Conservation (phyloP, 2,888 invertebrate species). For the Rhagonycha fulva region DNA sequence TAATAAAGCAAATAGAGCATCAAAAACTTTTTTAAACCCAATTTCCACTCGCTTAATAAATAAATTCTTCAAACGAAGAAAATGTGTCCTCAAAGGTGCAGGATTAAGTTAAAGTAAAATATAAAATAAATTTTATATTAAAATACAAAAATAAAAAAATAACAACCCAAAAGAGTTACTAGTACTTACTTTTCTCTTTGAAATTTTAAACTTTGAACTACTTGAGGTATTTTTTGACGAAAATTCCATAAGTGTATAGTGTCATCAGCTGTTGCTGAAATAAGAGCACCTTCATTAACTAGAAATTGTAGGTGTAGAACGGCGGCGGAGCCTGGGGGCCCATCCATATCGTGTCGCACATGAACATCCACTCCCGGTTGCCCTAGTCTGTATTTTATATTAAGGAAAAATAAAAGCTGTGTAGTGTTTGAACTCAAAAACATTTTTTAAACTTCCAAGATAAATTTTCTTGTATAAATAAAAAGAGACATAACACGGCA, state of each 20-base stretch:
- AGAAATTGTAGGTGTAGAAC: constrained; percentile 93
- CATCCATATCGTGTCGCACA: constrained; percentile 78
- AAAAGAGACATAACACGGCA: not conserved
- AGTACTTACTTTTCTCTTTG: constrained; percentile 85
- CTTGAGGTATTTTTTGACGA: constrained; percentile 89
- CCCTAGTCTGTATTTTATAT: constrained; percentile 74
- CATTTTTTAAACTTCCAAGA: not conserved
- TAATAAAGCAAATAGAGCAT: not conserved
- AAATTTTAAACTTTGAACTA: constrained; percentile 96
- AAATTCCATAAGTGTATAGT: constrained; percentile 97
- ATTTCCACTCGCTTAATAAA: not conserved
- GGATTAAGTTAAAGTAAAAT: constrained; percentile 14
- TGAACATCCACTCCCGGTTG: constrained; percentile 96
- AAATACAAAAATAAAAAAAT: not conserved
- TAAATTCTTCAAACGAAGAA: not conserved
- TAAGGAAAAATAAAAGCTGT: constrained; percentile 47
- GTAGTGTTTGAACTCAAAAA: not conserved
- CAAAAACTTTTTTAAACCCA: not conserved
- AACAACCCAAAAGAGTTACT: no score
- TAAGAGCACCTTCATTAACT: constrained; percentile 95
- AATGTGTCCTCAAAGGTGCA: not conserved
- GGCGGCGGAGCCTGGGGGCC: constrained; percentile 62
- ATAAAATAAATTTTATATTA: not conserved
- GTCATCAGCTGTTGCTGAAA: constrained; percentile 96
- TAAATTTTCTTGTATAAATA: not conserved